Percentiles rank a stretch among this genome's conserved stretches.
Evolutionary conservation across 2,888 invertebrate genomes (phyloP).

Genomic region (Rutpela maculata): DNA sequence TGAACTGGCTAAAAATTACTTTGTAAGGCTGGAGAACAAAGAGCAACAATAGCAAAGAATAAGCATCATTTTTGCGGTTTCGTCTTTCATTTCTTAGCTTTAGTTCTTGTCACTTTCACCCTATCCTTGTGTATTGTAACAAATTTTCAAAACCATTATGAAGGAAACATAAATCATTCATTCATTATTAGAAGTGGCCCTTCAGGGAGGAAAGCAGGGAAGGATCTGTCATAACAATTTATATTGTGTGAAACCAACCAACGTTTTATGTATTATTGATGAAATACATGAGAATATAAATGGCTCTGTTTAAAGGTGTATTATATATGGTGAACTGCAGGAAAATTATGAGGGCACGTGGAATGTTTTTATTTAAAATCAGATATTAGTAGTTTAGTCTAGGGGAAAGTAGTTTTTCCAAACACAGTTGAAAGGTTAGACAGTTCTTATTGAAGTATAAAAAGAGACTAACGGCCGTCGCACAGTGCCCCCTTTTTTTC

Average conservation of each 20-base stretch:
- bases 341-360: background rate
- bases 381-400: too few relatives aligned
- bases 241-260: slow-evolving; percentile 47
- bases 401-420: too few relatives aligned
- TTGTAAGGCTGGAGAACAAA: background rate
- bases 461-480: too few relatives aligned
- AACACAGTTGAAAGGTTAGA: too few relatives aligned
- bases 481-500: too few relatives aligned
- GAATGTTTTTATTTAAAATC: background rate
- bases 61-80: background rate
- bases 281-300: slow-evolving; percentile 38
- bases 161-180: slow-evolving; percentile 52
- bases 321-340: slow-evolving; percentile 11
- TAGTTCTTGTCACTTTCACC: slow-evolving; percentile 43
- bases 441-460: too few relatives aligned
- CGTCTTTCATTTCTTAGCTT: slow-evolving; percentile 31
- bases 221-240: slow-evolving; percentile 56
- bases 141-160: slow-evolving; percentile 38
- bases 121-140: slow-evolving; percentile 31
- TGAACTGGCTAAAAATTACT: too few relatives aligned
- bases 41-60: background rate
- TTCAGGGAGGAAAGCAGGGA: slow-evolving; percentile 42
- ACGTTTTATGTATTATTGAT: slow-evolving; percentile 48
- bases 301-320: slow-evolving; percentile 32
- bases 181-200: slow-evolving; percentile 54